Conservation (phyloP, 2,113 vertebrate species). For the Anas platyrhynchos region DNA sequence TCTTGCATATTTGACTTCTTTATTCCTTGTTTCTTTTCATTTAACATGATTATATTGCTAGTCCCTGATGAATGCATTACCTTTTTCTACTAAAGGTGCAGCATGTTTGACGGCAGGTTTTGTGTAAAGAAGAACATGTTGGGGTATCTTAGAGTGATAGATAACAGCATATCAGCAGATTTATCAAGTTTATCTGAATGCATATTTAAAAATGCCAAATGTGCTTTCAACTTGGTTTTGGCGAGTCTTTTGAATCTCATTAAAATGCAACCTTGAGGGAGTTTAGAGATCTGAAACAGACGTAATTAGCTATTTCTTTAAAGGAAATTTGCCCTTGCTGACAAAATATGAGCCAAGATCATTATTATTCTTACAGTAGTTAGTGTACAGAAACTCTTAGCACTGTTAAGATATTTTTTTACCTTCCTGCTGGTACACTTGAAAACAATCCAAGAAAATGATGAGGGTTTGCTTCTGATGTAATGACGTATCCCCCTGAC, state of each 20-base stretch:
- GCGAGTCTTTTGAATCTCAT: neutral
- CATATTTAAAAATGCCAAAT: slow-evolving; percentile 42
- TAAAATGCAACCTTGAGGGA: slow-evolving; percentile 50
- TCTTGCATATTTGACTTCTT: neutral
- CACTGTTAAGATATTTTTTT: neutral
- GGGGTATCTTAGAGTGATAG: neutral
- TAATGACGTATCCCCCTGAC: neutral
- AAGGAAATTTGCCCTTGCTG: slow-evolving; percentile 14
- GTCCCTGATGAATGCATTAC: neutral
- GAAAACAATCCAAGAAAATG: neutral
- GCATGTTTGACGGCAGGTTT: neutral
- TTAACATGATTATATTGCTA: neutral
- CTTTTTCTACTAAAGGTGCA: neutral
- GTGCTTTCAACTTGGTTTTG: slow-evolving; percentile 8
- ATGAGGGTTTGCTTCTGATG: neutral
- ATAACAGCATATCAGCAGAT: slow-evolving; percentile 20
- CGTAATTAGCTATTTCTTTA: slow-evolving; percentile 46
- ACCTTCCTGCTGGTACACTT: neutral
- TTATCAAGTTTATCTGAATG: slow-evolving; percentile 44
- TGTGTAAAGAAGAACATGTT: neutral
- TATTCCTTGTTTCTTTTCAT: neutral
- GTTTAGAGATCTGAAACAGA: slow-evolving; percentile 16
- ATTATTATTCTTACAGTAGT: neutral
- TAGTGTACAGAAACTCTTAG: neutral
- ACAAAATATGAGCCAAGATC: neutral